These are phyloP conservation scores for Datnioides undecimradiatus DNA, from an alignment of 2,113 vertebrate species.

Conservation along the genomic window DNA sequence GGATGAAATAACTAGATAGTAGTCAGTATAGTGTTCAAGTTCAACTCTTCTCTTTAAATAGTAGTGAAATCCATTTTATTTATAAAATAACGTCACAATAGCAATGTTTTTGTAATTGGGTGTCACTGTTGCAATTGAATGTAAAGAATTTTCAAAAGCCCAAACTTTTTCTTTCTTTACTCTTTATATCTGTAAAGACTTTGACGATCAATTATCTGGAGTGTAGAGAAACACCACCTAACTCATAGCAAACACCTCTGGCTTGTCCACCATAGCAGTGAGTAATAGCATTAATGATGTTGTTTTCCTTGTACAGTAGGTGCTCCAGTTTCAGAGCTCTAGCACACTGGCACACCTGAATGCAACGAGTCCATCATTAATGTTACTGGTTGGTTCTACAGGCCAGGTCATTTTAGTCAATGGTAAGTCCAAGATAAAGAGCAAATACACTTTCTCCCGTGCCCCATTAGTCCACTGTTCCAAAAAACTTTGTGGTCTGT, in stretches of 20 bases:
- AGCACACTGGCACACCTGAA: neutral
- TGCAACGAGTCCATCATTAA: slow-evolving; percentile 14
- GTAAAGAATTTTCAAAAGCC: neutral
- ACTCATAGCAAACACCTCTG: neutral
- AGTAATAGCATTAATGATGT: neutral
- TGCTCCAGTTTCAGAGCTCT: neutral
- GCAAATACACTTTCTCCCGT: neutral
- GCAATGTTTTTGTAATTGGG: neutral
- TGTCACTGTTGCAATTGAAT: neutral
- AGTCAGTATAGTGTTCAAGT: too few relatives aligned
- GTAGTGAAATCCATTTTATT: neutral
- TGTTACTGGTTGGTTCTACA: slow-evolving; percentile 10
- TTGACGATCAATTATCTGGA: neutral
- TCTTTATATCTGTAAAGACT: neutral
- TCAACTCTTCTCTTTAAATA: neutral
- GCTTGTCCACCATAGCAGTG: neutral
- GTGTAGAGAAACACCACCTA: neutral
- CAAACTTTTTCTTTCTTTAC: neutral
- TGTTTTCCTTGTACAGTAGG: neutral
- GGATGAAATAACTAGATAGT: neutral
- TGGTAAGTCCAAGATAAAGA: neutral
- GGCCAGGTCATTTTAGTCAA: neutral
- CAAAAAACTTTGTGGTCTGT: neutral
- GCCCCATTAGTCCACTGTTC: neutral
- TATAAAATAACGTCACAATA: neutral